These are phyloP conservation scores for Todiramphus saurophagus DNA, from an alignment of 2,113 vertebrate genomes.

Conservation along the genomic window DNA sequence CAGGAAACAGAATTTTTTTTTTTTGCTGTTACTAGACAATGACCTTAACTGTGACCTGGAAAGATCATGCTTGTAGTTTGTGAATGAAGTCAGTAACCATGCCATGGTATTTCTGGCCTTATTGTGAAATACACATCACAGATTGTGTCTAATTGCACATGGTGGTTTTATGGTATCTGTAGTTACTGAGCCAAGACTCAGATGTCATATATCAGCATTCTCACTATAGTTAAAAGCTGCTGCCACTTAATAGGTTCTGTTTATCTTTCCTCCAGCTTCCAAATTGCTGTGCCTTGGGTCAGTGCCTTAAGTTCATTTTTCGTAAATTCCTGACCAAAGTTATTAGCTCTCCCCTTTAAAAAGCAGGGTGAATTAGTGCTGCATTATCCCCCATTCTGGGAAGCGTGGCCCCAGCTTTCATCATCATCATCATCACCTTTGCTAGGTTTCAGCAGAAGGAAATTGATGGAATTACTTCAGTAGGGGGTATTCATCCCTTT, in stretches of 20 bases:
- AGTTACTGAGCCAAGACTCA: slow-evolving; percentile 53
- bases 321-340: neutral
- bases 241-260: slow-evolving; percentile 33
- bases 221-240: slow-evolving; percentile 15
- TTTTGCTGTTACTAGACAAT: slow-evolving; percentile 5
- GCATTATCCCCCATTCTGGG: neutral
- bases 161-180: slow-evolving; percentile 43
- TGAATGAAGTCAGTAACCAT: neutral
- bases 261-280: slow-evolving; percentile 23
- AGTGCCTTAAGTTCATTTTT: slow-evolving; percentile 43
- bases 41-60: slow-evolving; percentile 21
- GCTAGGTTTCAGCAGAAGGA: neutral
- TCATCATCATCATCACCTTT: neutral
- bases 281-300: slow-evolving; percentile 46
- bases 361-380: neutral
- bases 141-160: slow-evolving; percentile 51
- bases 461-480: neutral
- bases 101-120: neutral
- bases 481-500: neutral
- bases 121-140: slow-evolving; percentile 30
- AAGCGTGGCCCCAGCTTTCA: neutral
- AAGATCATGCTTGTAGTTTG: neutral
- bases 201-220: slow-evolving; percentile 44
- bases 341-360: slow-evolving; percentile 42
- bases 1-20: neutral